Evolutionary conservation across 2,888 invertebrate species (phyloP), one percentile per base, ranked within the genome.

Genomic region (Aromia moschata): DNA sequence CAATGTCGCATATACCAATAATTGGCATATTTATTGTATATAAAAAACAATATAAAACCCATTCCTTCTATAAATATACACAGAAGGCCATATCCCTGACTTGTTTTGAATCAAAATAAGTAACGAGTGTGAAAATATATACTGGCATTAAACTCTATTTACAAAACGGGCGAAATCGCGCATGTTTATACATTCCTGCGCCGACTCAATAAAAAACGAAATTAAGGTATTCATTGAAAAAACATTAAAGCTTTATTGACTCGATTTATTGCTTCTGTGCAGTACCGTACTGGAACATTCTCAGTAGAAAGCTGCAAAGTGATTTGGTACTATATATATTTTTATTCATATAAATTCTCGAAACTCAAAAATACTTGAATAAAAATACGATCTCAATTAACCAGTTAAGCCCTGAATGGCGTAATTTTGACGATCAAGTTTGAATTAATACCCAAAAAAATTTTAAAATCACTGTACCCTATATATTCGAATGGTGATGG

Each of bases 11-110:
- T 60, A 55, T 53, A 53, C 47, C 64, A 64, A 60, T 52, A 55
- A 57, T 58, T 62, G 63, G 58, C 53, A 56, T 58, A 60, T 64
- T 60, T 56, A 49, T 58, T 44, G 45, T 51, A 54, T 58, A 60
- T 52, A 58, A 58, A 60, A 64, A 64, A 58, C 62, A 64, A 56
- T 64, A 56, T 53, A 54, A 37, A 64, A 49, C 47, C n/a, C 58
- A 55, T 56, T 56, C 53, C 31, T 58, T 47, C 64, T 60, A 58
- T 58, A 60, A 64, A 64, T 64, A 64, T 56, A 52, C 53, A 7
- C 47, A 43, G 56, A 56, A 60, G 56, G 60, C 12, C 33, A 40
- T 15, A 40, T 49, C 38, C 49, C 49, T 38, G 49, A 49, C 49
- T 49, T 49, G 49, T 49, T 49, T 49, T 49, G 49, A 38, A 49